These are phyloP conservation scores for Synchiropus splendidus DNA, from an alignment of 2,113 vertebrate species.

Conservation along the genomic window DNA sequence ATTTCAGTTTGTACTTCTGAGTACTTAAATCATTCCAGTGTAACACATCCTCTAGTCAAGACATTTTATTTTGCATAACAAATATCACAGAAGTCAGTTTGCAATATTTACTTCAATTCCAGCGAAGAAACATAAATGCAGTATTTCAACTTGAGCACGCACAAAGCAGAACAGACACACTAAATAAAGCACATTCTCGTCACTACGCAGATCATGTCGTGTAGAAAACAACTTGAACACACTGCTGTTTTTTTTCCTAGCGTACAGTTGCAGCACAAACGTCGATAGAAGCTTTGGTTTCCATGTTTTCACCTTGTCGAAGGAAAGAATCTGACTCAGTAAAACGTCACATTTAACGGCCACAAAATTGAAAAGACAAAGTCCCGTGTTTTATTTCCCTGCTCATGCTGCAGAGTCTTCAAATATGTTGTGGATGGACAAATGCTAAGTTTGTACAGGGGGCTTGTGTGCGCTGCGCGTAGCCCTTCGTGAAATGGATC, in stretches of 20 bases:
- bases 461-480: constrained; percentile 9
- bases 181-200: constrained; percentile 54
- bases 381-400: too few species aligned
- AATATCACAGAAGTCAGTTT: constrained; percentile 59
- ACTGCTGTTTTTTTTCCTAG: constrained; percentile 72
- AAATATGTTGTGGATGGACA: constrained; percentile 40
- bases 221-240: constrained; percentile 57
- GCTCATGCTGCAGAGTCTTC: constrained; percentile 9
- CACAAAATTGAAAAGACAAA: too few species aligned
- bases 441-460: constrained; percentile 44
- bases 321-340: constrained; percentile 25
- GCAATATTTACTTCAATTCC: constrained; percentile 58
- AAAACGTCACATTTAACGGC: constrained; percentile 19
- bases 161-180: constrained; percentile 37
- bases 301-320: constrained; percentile 42
- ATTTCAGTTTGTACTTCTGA: neutral
- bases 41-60: constrained; percentile 30
- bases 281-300: constrained; percentile 78
- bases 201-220: constrained; percentile 48
- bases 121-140: constrained; percentile 42
- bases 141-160: constrained; percentile 30
- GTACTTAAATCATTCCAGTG: neutral
- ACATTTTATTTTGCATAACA: constrained; percentile 73
- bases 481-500: constrained; percentile 46
- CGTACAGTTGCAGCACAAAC: constrained; percentile 63